Evolutionary conservation across 2,113 vertebrate species (phyloP), one percentile per base, ranked within the genome.

Genomic region (Crotophaga sulcirostris): DNA sequence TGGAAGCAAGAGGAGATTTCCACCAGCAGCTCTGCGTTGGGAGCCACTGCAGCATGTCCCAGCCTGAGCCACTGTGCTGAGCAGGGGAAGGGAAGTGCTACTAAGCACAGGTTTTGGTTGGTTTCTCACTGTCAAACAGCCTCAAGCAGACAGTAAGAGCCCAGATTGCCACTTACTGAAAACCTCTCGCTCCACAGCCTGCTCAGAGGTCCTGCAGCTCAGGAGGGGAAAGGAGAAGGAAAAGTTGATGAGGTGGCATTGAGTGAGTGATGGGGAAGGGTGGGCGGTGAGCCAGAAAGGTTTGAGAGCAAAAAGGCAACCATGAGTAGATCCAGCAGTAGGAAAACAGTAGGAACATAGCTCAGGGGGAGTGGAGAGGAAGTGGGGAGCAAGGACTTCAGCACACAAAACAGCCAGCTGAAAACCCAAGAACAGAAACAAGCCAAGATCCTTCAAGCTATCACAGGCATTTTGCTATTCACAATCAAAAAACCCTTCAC

Each of bases 321-420:
- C 5, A 19, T 1, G 7, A 62, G 83, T 10, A 14, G n/a, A 82
- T 31, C 11, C 0, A 0, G 16, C 2, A 68, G 24, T 3, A 82
- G 13, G 38, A 13, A 60, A 36, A 86, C 55, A 25, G 24, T 10
- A 56, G 33, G 23, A 44, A 20, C 2, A 5, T 10, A 59, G 28
- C 42, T 80, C 29, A 51, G 11, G 3, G 3, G 2, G 4, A 3
- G 3, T 28, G 4, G 21, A 72, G 26, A 80, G 7, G 21, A 59
- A 13, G 12, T 73, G 21, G 16, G 42, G 13, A 87, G 10, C 56
- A 55, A 17, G 10, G 28, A 60, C 10, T 11, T 63, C 25, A 59
- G 54, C 58, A 76, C 4, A 20, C 31, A 59, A 24, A 88, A 42
- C 16, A 94, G 64, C 5, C 34, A 73, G 38, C 16, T 45, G 59